Percentiles rank a stretch among this genome's conserved stretches.
phyloP scores from a whole-genome alignment of 1,140 invertebrate genomes.

The Drosophila arawakana region DNA sequence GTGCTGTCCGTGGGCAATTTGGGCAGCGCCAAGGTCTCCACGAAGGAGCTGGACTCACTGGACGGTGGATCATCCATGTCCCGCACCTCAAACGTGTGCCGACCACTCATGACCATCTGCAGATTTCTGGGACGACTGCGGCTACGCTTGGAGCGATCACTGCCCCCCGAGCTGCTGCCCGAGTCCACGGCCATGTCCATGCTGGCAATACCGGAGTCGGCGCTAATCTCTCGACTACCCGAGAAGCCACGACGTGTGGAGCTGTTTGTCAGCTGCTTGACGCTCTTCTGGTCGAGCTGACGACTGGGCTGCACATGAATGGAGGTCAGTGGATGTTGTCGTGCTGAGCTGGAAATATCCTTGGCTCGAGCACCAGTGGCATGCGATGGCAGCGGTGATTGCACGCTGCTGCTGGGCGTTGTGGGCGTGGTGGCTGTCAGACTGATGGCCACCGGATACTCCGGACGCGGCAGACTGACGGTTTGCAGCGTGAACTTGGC shows the following conservation, averaged over 20 bases:
- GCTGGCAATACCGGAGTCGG: slow-evolving; percentile 88
- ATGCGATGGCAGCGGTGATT: slow-evolving; percentile 59
- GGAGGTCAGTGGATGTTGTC: slow-evolving; percentile 69
- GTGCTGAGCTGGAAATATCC: slow-evolving; percentile 31
- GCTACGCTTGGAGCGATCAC: slow-evolving; percentile 71
- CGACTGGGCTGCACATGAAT: slow-evolving; percentile 56
- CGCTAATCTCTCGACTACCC: slow-evolving; percentile 85
- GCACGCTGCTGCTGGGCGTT: slow-evolving; percentile 74
- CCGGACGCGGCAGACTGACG: slow-evolving; percentile 89
- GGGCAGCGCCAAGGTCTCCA: slow-evolving; percentile 86
- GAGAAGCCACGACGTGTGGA: slow-evolving; percentile 85
- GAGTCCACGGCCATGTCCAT: slow-evolving; percentile 85
- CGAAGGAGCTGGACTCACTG: slow-evolving; percentile 86
- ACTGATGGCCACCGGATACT: slow-evolving; percentile 87
- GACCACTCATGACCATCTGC: slow-evolving; percentile 86
- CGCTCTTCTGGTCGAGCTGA: slow-evolving; percentile 88
- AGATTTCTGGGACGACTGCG: slow-evolving; percentile 85
- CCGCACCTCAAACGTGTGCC: slow-evolving; percentile 87
- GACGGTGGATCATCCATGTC: slow-evolving; percentile 86
- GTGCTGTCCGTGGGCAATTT: slow-evolving; percentile 86
- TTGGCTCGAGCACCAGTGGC: slow-evolving; percentile 58
- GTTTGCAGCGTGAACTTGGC: slow-evolving; percentile 90
- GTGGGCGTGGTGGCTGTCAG: slow-evolving; percentile 77
- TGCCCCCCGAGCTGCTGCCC: slow-evolving; percentile 52
- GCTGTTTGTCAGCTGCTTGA: slow-evolving; percentile 90